Base-by-base conservation (phyloP, 2,113 vertebrate genomes). In the Percina caprodes region DNA sequence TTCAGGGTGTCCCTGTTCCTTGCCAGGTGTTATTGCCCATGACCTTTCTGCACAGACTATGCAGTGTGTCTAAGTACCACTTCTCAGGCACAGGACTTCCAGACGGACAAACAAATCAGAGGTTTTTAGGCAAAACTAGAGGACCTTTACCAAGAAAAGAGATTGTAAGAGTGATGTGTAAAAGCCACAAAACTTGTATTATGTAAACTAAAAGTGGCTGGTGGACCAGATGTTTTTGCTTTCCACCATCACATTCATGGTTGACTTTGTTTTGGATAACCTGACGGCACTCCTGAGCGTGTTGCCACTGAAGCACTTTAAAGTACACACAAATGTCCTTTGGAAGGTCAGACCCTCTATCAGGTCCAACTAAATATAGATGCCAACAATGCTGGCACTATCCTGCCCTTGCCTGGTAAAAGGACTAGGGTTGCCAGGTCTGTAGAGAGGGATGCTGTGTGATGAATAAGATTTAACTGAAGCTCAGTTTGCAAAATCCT, bases 391-490 rank as follows among this genome's bases (percentile, higher is more conserved):
- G 83, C 74, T 75, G 89, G 74, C 84, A 26, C 69, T 77, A 76
- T 76, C 58, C 80, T 79, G 67, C 88, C 85, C 88, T 86, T 84
- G 79, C 85, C 77, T 72, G 81, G 86, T 81, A 80, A 61, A 80
- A 60, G 84, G 62, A 58, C 82, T 33, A 46, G 77, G 84, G 89
- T 88, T 93, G 86, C 88, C 91, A 92, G 88, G 73, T 93, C 89
- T 93, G 85, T 72, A 65, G 87, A 88, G 85, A 84, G 74, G 73
- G 85, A 82, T 87, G 89, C 88, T 89, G 89, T 77, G 85, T 88
- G 89, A 89, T 92, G 91, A 92, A 92, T 88, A 86, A 88, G 89
- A 91, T 93, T 93, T 90, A 90, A 72, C 85, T 30, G 85, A 83
- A 66, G 66, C 87, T 84, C 69, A 0, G 69, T 74, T 77, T 89